phyloP scores from a whole-genome alignment of 2,113 vertebrate species.

The Reinhardtius hippoglossoides region DNA sequence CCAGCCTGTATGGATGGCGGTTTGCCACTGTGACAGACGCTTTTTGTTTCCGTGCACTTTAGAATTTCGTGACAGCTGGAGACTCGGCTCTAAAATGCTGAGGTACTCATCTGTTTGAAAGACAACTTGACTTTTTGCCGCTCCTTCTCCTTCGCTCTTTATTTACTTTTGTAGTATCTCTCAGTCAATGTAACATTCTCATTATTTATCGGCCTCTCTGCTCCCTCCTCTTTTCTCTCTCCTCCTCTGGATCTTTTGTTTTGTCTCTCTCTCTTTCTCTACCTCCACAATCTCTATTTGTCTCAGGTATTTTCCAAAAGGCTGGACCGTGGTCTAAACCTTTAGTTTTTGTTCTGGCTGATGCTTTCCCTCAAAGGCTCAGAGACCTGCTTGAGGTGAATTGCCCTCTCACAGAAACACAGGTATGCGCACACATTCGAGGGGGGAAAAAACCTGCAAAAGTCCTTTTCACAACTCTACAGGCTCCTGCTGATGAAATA shows the following conservation, averaged over 20 bases:
- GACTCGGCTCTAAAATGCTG: constrained; percentile 44
- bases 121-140: constrained; percentile 59
- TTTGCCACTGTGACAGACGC: constrained; percentile 49
- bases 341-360: constrained; percentile 83
- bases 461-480: constrained; percentile 1
- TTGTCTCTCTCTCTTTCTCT: constrained; percentile 25
- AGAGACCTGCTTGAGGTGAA: constrained; percentile 84
- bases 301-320: constrained; percentile 74
- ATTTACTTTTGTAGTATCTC: constrained; percentile 36
- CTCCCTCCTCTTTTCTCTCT: constrained; percentile 19
- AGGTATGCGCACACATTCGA: too few species aligned
- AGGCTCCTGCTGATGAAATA: background rate
- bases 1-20: constrained; percentile 50
- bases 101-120: constrained; percentile 57
- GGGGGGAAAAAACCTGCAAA: too few species aligned
- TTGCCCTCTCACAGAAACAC: background rate
- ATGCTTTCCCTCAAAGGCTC: constrained; percentile 85
- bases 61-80: constrained; percentile 45
- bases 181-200: constrained; percentile 41
- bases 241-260: background rate
- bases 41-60: constrained; percentile 63
- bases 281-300: constrained; percentile 33
- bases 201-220: constrained; percentile 39
- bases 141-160: constrained; percentile 42
- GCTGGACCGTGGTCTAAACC: constrained; percentile 80